These are phyloP conservation scores for Cantharis rustica DNA, from an alignment of 2,888 invertebrate genomes.

Conservation along the genomic window DNA sequence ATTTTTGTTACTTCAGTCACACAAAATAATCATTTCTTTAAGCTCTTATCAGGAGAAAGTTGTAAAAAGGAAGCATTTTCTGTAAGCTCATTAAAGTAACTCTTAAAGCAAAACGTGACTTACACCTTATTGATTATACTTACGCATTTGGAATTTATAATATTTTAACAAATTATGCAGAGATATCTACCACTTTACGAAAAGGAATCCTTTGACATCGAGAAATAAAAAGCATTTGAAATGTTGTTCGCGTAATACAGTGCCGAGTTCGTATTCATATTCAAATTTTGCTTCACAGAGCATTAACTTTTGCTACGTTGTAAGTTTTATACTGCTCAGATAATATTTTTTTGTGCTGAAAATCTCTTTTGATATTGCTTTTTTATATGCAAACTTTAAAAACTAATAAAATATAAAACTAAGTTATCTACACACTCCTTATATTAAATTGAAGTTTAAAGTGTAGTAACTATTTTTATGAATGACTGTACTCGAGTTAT, in stretches of 20 bases:
- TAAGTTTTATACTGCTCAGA: slow-evolving; percentile 27
- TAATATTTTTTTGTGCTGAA: slow-evolving; percentile 28
- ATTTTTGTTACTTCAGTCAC: slow-evolving; percentile 22
- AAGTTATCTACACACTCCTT: slow-evolving; percentile 20
- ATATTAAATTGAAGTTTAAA: slow-evolving; percentile 22
- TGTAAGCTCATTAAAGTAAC: slow-evolving; percentile 33
- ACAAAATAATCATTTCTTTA: slow-evolving; percentile 26
- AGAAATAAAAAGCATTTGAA: slow-evolving; percentile 11
- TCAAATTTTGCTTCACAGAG: slow-evolving; percentile 34
- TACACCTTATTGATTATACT: slow-evolving; percentile 30
- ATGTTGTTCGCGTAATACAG: slow-evolving; percentile 13
- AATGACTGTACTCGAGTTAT: not conserved
- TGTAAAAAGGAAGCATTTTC: slow-evolving; percentile 33
- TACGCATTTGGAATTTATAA: slow-evolving; percentile 28
- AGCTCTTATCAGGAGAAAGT: slow-evolving; percentile 27
- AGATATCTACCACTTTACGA: slow-evolving; percentile 20
- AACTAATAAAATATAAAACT: slow-evolving; percentile 28
- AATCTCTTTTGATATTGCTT: slow-evolving; percentile 24
- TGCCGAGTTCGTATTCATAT: slow-evolving; percentile 32
- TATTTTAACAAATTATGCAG: slow-evolving; percentile 23
- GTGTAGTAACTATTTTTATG: not conserved
- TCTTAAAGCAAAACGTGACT: slow-evolving; percentile 30
- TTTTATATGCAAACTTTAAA: slow-evolving; percentile 24
- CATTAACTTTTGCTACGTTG: slow-evolving; percentile 34
- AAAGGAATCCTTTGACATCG: slow-evolving; percentile 16